phyloP scores from a whole-genome alignment of 2,888 invertebrate genomes.

The Gryllus longicercus region DNA sequence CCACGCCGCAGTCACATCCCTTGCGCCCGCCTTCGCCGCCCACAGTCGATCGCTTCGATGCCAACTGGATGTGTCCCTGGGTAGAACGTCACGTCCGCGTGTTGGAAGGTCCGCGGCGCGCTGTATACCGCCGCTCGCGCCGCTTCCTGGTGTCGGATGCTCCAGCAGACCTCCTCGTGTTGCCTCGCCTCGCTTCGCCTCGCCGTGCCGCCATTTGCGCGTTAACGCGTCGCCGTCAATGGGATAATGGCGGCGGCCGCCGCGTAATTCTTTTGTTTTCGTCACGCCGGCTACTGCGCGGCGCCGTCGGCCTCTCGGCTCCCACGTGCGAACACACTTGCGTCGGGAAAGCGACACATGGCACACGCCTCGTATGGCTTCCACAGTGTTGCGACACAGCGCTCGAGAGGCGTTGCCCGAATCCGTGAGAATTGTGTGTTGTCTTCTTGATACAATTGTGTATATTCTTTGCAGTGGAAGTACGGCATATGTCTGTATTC shows the following conservation, averaged over 20 bases:
- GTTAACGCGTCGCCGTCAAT: neutral
- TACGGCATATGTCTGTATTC: too few species aligned
- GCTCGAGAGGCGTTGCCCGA: too few species aligned
- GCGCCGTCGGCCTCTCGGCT: neutral
- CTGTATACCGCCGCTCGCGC: neutral
- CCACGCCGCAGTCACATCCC: too few species aligned
- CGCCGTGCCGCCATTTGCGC: neutral
- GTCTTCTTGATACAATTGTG: too few species aligned
- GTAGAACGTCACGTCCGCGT: neutral
- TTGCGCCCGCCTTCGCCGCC: too few species aligned
- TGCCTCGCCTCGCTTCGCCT: neutral
- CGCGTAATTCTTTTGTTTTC: constrained; percentile 11
- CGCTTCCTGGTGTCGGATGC: neutral
- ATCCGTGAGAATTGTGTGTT: too few species aligned
- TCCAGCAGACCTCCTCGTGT: neutral
- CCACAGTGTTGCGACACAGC: too few species aligned
- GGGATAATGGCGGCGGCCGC: neutral
- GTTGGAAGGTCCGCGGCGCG: neutral
- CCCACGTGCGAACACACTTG: neutral
- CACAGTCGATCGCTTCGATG: too few species aligned
- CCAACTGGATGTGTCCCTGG: too few species aligned
- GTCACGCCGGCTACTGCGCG: neutral
- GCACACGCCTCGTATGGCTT: too few species aligned
- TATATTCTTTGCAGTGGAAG: too few species aligned
- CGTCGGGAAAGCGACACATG: too few species aligned